These are phyloP conservation scores for Glandiceps talaboti DNA, from an alignment of 53 echinoderm and acorn worm species.

Conservation along the genomic window DNA sequence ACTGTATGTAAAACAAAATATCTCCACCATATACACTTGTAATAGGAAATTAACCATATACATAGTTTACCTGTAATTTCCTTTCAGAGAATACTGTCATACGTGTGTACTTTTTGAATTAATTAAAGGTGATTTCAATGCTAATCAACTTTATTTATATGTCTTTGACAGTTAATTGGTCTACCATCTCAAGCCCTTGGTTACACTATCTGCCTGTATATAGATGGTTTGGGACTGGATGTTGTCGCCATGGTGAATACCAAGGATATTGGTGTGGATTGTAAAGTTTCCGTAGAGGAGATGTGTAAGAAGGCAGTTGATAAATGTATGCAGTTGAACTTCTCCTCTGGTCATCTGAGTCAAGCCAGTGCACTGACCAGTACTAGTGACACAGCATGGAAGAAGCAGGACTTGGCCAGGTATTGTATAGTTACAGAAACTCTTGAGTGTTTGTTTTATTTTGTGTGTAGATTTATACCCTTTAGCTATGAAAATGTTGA, in stretches of 20 bases:
- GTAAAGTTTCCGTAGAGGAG: constrained; percentile 51
- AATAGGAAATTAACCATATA: too few species aligned
- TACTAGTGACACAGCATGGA: constrained; percentile 43
- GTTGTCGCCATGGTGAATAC: constrained; percentile 38
- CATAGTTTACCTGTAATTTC: too few species aligned
- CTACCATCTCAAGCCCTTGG: constrained; percentile 48
- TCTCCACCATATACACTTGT: too few species aligned
- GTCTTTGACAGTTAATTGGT: constrained; percentile 36
- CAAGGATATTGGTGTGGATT: constrained; percentile 29
- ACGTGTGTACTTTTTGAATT: too few species aligned
- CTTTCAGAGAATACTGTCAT: too few species aligned
- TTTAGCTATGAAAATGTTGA: too few species aligned
- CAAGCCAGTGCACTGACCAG: constrained; percentile 36
- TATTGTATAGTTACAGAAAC: too few species aligned
- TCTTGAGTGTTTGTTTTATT: too few species aligned
- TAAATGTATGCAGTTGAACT: constrained; percentile 23
- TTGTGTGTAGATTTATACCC: too few species aligned
- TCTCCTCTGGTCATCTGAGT: constrained; percentile 36
- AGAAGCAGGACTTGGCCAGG: constrained; percentile 45
- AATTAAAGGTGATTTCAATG: too few species aligned
- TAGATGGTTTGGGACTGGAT: constrained; percentile 59
- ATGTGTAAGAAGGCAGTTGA: constrained; percentile 57
- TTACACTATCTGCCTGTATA: constrained; percentile 41
- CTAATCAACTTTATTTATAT: too few species aligned
- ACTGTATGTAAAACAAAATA: too few species aligned